Percentiles rank a stretch among this genome's conserved stretches.
Evolutionary conservation across 2,113 vertebrate genomes (phyloP).

Genomic region (Columbina picui): DNA sequence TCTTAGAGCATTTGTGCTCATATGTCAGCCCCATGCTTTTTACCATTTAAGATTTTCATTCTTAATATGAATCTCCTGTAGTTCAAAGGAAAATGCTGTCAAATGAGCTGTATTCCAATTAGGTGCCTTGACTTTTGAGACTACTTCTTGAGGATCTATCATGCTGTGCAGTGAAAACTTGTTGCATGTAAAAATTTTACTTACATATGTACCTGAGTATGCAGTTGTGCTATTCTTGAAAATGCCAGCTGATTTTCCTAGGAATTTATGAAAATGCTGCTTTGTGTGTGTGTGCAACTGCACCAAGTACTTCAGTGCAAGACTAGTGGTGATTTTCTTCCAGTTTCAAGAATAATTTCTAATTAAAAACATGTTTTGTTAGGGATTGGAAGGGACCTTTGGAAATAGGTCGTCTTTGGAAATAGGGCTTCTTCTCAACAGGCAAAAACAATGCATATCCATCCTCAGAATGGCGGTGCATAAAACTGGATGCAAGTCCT

Average conservation of each 20-base stretch:
- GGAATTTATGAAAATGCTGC: not conserved
- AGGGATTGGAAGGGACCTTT: no score
- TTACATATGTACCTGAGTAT: no score
- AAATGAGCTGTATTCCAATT: not conserved
- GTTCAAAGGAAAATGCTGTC: not conserved
- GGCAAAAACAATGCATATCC: not conserved
- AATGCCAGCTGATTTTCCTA: not conserved
- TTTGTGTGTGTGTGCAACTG: fast-evolving
- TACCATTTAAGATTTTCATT: not conserved
- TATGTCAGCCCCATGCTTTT: not conserved
- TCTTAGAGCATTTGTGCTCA: not conserved
- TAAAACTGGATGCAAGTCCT: not conserved
- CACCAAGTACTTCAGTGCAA: not conserved
- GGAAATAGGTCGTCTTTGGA: not conserved
- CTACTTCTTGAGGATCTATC: not conserved
- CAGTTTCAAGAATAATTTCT: not conserved
- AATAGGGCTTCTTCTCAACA: not conserved
- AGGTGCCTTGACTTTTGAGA: fast-evolving
- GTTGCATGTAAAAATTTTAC: not conserved
- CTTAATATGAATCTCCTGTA: not conserved
- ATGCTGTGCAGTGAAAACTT: not conserved
- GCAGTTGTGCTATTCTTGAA: not conserved
- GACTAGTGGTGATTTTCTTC: not conserved
- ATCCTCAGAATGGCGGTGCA: fast-evolving
- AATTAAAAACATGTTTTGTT: not conserved